These are phyloP conservation scores for Mustelus asterias DNA, from an alignment of 2,113 vertebrate species.

Conservation along the genomic window DNA sequence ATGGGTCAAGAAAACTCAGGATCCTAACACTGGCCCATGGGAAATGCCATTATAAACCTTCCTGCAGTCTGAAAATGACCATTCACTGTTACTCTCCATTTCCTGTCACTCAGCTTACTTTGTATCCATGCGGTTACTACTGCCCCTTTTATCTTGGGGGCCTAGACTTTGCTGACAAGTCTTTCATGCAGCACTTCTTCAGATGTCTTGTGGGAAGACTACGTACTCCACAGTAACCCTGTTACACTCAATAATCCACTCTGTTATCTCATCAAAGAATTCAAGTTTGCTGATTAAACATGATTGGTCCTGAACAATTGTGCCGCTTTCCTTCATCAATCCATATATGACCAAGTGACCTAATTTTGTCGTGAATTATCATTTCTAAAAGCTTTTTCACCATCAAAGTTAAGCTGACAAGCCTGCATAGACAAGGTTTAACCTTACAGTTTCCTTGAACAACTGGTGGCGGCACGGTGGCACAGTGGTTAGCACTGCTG, in stretches of 20 bases:
- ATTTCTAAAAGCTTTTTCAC: not conserved
- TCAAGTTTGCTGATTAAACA: not conserved
- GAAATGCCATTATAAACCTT: not conserved
- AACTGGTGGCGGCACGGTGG: too few species aligned
- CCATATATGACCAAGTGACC: not conserved
- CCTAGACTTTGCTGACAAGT: not conserved
- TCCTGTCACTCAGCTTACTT: too few species aligned
- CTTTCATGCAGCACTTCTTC: not conserved
- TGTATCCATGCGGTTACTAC: too few species aligned
- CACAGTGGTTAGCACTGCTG: too few species aligned
- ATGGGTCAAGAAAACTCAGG: not conserved
- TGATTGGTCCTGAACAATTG: not conserved
- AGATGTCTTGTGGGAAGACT: not conserved
- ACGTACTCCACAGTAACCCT: not conserved
- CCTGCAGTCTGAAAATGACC: not conserved
- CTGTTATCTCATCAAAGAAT: not conserved
- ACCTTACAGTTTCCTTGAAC: not conserved
- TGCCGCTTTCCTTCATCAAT: not conserved
- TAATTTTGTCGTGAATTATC: not conserved
- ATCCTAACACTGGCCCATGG: not conserved
- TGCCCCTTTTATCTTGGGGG: not conserved
- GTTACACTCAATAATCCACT: not conserved
- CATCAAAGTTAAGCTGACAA: not conserved
- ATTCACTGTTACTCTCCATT: not conserved
- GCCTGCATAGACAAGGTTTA: not conserved